Evolutionary conservation across 1,140 invertebrate genomes (phyloP).

Genomic region (Papilio aristodemus): DNA sequence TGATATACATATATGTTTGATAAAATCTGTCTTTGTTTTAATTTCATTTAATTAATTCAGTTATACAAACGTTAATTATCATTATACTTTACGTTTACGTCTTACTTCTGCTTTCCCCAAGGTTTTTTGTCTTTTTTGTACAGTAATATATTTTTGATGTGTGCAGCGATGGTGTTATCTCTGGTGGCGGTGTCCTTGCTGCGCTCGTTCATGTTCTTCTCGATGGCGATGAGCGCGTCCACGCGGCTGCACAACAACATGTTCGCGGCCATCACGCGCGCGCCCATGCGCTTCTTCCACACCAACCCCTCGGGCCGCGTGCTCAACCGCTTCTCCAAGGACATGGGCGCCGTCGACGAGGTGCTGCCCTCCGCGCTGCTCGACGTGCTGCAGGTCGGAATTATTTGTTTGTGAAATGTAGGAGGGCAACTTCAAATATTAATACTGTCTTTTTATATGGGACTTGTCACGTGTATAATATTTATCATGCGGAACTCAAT

Average conservation of each 20-base stretch:
- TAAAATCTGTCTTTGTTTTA: too few species aligned
- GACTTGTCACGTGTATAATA: too few species aligned
- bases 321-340: constrained; percentile 91
- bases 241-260: constrained; percentile 88
- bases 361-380: constrained; percentile 88
- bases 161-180: constrained; percentile 80
- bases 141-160: neutral
- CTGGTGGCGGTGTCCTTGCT: constrained; percentile 82
- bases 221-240: constrained; percentile 86
- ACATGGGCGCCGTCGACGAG: constrained; percentile 93
- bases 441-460: too few species aligned
- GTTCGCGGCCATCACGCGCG: constrained; percentile 87
- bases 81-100: too few species aligned
- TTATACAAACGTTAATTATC: too few species aligned
- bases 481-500: too few species aligned
- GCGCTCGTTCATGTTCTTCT: constrained; percentile 85
- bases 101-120: too few species aligned
- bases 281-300: constrained; percentile 92
- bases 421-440: too few species aligned
- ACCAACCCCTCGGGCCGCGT: constrained; percentile 88
- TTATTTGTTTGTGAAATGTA: too few species aligned
- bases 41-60: too few species aligned
- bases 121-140: too few species aligned
- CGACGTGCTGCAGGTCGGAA: constrained; percentile 83
- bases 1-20: too few species aligned